Evolutionary conservation across 2,888 invertebrate genomes (phyloP), one percentile per base, ranked within the genome.

Genomic region (Hoplodrina blanda): DNA sequence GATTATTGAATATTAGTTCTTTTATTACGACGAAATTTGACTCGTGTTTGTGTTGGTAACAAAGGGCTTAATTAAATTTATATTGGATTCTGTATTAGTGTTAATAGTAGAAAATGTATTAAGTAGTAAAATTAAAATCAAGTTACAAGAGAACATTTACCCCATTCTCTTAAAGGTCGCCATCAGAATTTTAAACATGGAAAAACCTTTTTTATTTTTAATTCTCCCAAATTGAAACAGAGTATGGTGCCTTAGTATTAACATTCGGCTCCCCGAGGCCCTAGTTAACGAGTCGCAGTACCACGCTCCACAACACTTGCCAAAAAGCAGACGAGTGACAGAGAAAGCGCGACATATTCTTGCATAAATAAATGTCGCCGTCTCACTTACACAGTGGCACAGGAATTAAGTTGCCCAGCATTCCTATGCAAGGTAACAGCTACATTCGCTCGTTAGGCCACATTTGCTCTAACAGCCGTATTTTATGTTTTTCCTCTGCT

Each of bases 401-500:
- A 62, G 46, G 69, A 78, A 78, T 73, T 74, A 70, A 74, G 66
- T 70, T 67, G 37, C 25, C 46, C 20, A 55, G 61, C 69, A 72
- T 76, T 83, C 55, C 44, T 30, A 52, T 68, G 63, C 63, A 57
- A 60, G 70, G 76, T 70, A 74, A 63, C 62, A 69, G 55, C 76
- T 62, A 76, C 73, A 73, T 82, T 68, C 65, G 75, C 83, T 85
- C 83, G 85, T 86, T 86, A 86, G 52, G 75, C 55, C 61, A 73
- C 71, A 80, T 82, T 80, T 79, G 55, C 62, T 71, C 66, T 67
- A 67, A 52, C 71, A 63, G 62, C 67, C 68, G 52, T 82, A 75
- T 78, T 84, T 83, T 60, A 76, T 76, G 68, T 73, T 81, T 81
- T 78, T 72, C 60, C 71, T 78, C 74, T 76, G 54, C 59, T 52